Base-by-base conservation (phyloP, 1,140 invertebrate genomes). In the Leguminivora glycinivorella region DNA sequence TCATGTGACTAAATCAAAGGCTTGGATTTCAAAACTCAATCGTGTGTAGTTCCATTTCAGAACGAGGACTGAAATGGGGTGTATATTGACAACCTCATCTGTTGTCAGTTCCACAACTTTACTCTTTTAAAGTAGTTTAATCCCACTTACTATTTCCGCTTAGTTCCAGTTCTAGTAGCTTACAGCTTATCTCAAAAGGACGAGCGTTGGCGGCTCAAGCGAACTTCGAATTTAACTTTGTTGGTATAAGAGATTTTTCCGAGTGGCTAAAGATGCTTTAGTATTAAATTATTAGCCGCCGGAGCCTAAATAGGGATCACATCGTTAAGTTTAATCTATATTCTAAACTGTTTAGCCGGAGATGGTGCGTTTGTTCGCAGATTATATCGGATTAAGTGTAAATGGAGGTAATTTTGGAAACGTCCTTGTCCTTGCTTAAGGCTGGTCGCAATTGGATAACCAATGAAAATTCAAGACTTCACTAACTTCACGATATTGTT, bases 281-380 rank as follows among this genome's bases (percentile, higher is more conserved):
- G 75, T 77, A 81, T 76, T 81, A 76, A 81, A 77, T 81, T 77
- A 76, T 76, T 79, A 78, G 74, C 74, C 73, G 58, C 75, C 77
- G 72, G 77, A 81, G 81, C 79, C 76, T 73, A 83, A 87, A 84
- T 81, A 79, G 76, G 80, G 79, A 85, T 84, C 79, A 83, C 78
- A 78, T 83, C 76, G 77, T 84, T 84, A 84, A 83, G 84, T 85
- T 84, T 85, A 85, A 85, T 84, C 81, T 82, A 80, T 82, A 82
- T 82, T 78, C 83, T 83, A 81, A 87, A 83, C 73, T 81, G 76
- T 83, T 84, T 84, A 77, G 76, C 75, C 74, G 70, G 72, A 72
- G 74, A 72, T 70, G 71, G 75, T 70, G 72, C 74, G 77, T 75
- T 74, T 69, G 40, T 43, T 67, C 22, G 31, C 66, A 31, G 66